phyloP scores from a whole-genome alignment of 2,888 invertebrate genomes.

The Tillus elongatus region DNA sequence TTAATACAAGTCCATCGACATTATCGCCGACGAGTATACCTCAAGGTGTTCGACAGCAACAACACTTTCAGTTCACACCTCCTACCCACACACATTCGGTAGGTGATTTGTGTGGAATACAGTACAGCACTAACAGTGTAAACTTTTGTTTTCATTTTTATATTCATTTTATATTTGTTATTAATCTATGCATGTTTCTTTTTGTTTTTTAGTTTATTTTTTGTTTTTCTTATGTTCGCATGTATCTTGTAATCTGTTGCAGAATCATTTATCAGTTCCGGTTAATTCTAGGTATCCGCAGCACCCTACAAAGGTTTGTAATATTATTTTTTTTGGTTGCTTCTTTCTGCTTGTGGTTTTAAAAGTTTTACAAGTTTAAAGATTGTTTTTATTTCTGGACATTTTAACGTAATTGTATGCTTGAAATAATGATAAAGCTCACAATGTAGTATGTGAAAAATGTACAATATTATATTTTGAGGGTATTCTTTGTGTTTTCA shows the following conservation, averaged over 20 bases:
- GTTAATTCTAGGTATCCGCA: slow-evolving; percentile 76
- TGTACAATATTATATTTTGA: slow-evolving; percentile 5
- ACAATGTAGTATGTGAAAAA: too few species aligned
- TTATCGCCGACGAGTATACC: slow-evolving; percentile 59
- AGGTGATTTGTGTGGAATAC: slow-evolving; percentile 17
- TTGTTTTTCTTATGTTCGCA: slow-evolving; percentile 50
- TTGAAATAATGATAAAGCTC: too few species aligned
- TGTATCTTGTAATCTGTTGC: slow-evolving; percentile 56
- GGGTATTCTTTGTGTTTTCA: slow-evolving; percentile 31
- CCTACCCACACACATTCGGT: slow-evolving; percentile 33
- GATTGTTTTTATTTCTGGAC: too few species aligned
- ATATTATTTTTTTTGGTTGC: slow-evolving; percentile 26
- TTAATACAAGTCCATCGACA: slow-evolving; percentile 61
- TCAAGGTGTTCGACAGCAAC: slow-evolving; percentile 39
- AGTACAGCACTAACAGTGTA: slow-evolving; percentile 7
- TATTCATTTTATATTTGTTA: slow-evolving; percentile 19
- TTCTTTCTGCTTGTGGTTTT: slow-evolving; percentile 14
- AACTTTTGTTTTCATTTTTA: slow-evolving; percentile 16
- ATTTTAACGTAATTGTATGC: too few species aligned
- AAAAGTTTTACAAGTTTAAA: too few species aligned
- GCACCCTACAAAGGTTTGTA: slow-evolving; percentile 63
- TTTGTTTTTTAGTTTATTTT: slow-evolving; percentile 22
- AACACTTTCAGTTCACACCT: slow-evolving; percentile 39
- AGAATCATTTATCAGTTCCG: slow-evolving; percentile 83
- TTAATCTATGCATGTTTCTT: slow-evolving; percentile 17